Conservation (phyloP, 1,140 invertebrate species). For the Drosophila sucinea region DNA sequence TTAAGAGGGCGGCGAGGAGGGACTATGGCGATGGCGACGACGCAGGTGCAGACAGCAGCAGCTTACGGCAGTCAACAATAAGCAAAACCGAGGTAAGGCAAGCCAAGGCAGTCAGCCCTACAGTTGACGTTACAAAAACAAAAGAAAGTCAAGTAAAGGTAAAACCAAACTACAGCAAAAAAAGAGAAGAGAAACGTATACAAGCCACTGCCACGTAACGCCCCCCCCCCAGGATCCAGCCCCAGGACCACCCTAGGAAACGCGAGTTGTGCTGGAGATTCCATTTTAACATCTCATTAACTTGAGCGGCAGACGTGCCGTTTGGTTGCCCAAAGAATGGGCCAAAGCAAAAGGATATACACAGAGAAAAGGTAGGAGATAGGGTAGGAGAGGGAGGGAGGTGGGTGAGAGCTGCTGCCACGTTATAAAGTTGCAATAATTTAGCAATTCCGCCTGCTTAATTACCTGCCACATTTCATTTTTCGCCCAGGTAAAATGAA, state of each 20-base stretch:
- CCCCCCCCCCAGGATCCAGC: neutral
- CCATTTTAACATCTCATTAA: conserved; percentile 83
- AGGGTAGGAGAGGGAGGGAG: neutral
- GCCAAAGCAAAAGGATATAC: conserved; percentile 1
- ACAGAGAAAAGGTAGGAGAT: neutral
- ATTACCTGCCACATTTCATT: conserved; percentile 82
- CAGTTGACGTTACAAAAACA: conserved; percentile 59
- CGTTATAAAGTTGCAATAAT: conserved; percentile 73
- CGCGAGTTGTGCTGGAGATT: conserved; percentile 44
- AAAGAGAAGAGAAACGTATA: conserved; percentile 47
- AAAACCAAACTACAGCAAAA: conserved; percentile 41
- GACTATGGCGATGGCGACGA: neutral
- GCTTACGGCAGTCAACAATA: conserved; percentile 16
- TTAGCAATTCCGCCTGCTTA: conserved; percentile 81
- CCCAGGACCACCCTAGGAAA: neutral
- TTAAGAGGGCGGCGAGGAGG: conserved; percentile 41
- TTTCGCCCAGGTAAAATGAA: conserved; percentile 41
- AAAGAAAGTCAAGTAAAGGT: conserved; percentile 47
- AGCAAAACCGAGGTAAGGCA: conserved; percentile 13
- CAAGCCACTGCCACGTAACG: conserved; percentile 1
- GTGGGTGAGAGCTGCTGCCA: neutral
- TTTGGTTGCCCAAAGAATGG: conserved; percentile 41
- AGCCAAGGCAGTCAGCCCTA: conserved; percentile 11
- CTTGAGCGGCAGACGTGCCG: conserved; percentile 64
- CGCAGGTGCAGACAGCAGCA: conserved; percentile 48